Percentiles rank a stretch among this genome's conserved stretches.
Evolutionary conservation across 1,140 invertebrate genomes (phyloP).

Genomic region (Phocides pigmalion): DNA sequence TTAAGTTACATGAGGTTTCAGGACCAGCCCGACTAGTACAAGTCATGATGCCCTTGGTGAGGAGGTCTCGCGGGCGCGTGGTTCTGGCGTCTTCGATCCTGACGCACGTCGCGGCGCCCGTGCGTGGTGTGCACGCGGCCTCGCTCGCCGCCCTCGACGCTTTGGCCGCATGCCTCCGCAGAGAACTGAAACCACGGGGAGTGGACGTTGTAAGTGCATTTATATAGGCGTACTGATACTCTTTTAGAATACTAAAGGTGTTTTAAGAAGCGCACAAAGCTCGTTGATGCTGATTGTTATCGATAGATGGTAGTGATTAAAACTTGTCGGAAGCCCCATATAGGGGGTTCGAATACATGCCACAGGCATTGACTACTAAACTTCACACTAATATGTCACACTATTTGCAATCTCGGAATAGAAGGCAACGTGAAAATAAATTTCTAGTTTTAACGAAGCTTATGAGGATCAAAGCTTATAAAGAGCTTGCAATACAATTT

Average conservation of each 20-base stretch:
- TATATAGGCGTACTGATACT: too few species aligned
- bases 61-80: slow-evolving; percentile 89
- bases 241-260: too few species aligned
- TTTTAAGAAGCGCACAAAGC: too few species aligned
- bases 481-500: background rate
- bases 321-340: too few species aligned
- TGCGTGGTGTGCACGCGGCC: slow-evolving; percentile 91
- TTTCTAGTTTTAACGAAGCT: background rate
- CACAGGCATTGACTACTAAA: background rate
- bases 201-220: slow-evolving; percentile 86
- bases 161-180: slow-evolving; percentile 90
- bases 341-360: too few species aligned
- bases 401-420: background rate
- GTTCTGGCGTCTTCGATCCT: slow-evolving; percentile 88
- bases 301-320: too few species aligned
- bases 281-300: too few species aligned
- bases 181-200: slow-evolving; percentile 91
- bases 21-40: slow-evolving; percentile 89
- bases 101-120: slow-evolving; percentile 90
- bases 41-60: slow-evolving; percentile 91
- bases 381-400: too few species aligned
- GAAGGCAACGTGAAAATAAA: background rate
- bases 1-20: slow-evolving; percentile 28
- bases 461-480: too few species aligned
- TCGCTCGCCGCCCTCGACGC: slow-evolving; percentile 91